Base-by-base conservation (phyloP, 2,797 vertebrate genomes). In the Hydrolagus colliei region DNA sequence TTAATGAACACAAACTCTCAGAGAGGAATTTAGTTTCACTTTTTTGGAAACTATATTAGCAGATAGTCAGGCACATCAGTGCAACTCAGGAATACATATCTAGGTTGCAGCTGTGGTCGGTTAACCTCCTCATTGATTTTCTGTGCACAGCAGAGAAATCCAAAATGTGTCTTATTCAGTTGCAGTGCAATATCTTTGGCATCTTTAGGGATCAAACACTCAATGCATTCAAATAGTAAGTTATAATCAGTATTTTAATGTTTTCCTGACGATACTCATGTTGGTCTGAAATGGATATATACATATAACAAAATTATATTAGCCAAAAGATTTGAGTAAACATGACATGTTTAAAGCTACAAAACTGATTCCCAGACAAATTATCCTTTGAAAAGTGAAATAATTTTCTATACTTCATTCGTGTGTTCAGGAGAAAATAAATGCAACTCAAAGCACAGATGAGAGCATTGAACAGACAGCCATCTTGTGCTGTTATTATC, bases 181-280 rank as follows among this genome's bases (percentile, higher is more conserved):
- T 84, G 68, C 18, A 14, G 18, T 80, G 22, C 78, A 67, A 67
- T 65, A 80, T 16, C 32, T 52, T 20, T 35, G 67, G 63, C 67
- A 71, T 35, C 32, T 41, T 71, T 84, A 10, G 27, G 41, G 14
- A 9, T 18, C 27, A 41, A 65, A 71, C 12, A 84, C 67, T 9
- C 68, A 84, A 68, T 71, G 16, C 7, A 80, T 65, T 67, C 18
- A 71, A 68, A 71, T 27, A 71, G 16, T 63, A 35, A 35, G 79
- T 67, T 71, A 71, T 71, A 68, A 27, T 84, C 35, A 68, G 35
- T 65, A 71, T 84, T 84, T 7, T 68, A 84, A 32, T n/a, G 20
- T 27, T 11, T 52, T 84, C 5, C 14, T 84, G 16, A 1, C 9
- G 65, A 71, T 3, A 9, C 8, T 18, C 18, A 16, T 20, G 2